Evolutionary conservation across 2,797 vertebrate species (phyloP), one percentile per base, ranked within the genome.

Genomic region (Adrianichthys oophorus): DNA sequence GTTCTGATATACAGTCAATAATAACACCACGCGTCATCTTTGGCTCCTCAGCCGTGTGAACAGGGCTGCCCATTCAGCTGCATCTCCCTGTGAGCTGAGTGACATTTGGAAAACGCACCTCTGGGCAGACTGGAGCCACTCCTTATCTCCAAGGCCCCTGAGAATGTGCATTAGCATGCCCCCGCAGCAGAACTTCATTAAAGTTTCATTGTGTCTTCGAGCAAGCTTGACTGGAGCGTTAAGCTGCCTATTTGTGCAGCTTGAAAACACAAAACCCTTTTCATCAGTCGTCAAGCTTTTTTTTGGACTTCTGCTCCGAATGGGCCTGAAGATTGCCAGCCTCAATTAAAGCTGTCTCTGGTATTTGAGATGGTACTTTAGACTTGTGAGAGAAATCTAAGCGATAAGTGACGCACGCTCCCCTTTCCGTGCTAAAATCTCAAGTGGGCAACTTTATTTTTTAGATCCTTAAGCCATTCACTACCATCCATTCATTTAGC

Each of bases 131-230:
- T 80, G 40, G 56, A 68, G 50, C 65, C 75, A 51, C 48, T 56
- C 56, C 62, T 56, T 18, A 29, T 67, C 70, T 62, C 63, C 0
- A 0, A 51, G 23, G 44, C 50, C 53, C 24, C 42, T 5, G 77
- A 76, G 68, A 77, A 64, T 0, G 14, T 51, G 58, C 66, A 68
- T 76, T 56, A 76, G 53, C 45, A 48, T 70, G 78, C 55, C 0
- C 68, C 75, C 55, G 73, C 70, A 59, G 70, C 60, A 42, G 53
- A 76, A 59, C 79, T 64, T 74, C 77, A 83, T 85, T 85, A 86
- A 84, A 80, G 51, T 84, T 86, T 80, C 75, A 86, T 74, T 42
- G 76, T 64, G 68, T 75, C 65, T 73, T 19, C 50, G 62, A 80
- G 70, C 40, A 52, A 66, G 72, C 65, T 62, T 65, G 68, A 74